Base-by-base conservation (phyloP, 1,140 invertebrate species). In the Drosophila ohnishii region DNA sequence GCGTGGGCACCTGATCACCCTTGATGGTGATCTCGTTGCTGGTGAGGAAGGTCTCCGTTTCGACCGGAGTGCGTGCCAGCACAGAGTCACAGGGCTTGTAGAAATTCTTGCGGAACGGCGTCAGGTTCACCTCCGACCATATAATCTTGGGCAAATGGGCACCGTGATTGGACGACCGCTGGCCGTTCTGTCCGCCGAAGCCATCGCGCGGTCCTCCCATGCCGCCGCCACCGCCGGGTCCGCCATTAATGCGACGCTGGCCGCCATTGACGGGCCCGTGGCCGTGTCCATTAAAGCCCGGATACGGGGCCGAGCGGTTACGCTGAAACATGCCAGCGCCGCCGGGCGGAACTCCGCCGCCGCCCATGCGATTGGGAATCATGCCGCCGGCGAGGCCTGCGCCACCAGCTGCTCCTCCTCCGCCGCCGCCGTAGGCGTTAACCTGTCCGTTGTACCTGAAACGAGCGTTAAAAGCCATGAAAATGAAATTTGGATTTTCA, bases 71-170 rank as follows among this genome's bases (percentile, higher is more conserved):
- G 80, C 96, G 92, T 72, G 94, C 95, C 67, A 95, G 92, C 30
- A 97, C 96, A 57, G 94, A 93, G 5, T 94, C 93, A 89, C 96
- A 95, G 48, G 97, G 97, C 71, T 95, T 92, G 90, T 98, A 99
- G 90, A 99, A 99, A 87, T 98, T 96, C 93, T 98, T 98, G 87
- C 97, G 96, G 92, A 99, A 98, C 7, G 96, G 95, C 62, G 95
- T 95, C 6, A 98, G 92, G 66, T 95, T 93, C 53, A 93, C 95
- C 35, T 91, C 90, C 1, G 90, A 86, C 96, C 97, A 98, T 65
- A 95, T 93, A 14, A 96, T 95, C 89, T 96, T 97, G 6, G 96
- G 92, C n/a, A 97, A 92, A 75, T 94, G 94, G 13, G 95, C 95
- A 13, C 96, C 83, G 30, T 87, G 83, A 8, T 74, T 87, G 5